Conservation (phyloP, 2,113 vertebrate genomes). For the Hemiscyllium ocellatum region DNA sequence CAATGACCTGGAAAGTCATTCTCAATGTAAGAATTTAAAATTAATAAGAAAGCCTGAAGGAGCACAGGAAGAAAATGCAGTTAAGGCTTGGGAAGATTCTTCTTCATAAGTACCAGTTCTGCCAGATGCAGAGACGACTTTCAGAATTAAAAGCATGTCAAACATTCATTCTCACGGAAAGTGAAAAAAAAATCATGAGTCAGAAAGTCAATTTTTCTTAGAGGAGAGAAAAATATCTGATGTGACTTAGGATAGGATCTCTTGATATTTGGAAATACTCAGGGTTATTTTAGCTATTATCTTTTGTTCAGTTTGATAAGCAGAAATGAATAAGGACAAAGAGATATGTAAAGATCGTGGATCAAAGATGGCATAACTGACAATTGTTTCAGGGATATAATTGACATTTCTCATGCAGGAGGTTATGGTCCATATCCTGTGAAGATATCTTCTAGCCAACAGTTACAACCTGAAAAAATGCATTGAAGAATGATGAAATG, state of each 20-base stretch:
- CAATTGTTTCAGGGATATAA: background rate
- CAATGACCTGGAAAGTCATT: constrained; percentile 31
- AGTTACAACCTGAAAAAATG: background rate
- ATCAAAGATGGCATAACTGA: background rate
- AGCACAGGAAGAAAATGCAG: constrained; percentile 4
- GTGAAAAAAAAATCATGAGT: background rate
- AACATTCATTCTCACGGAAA: background rate
- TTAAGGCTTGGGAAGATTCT: background rate
- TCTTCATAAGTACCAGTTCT: background rate
- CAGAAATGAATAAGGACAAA: background rate
- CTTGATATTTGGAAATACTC: background rate
- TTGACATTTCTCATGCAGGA: background rate
- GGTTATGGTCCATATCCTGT: background rate
- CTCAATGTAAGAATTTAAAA: constrained; percentile 9
- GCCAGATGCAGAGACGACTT: background rate
- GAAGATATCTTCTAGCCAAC: background rate
- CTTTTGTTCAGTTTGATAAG: background rate
- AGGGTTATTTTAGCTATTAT: background rate
- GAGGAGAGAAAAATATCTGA: background rate
- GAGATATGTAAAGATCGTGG: background rate
- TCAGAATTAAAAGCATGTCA: constrained; percentile 29
- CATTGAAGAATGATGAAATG: background rate
- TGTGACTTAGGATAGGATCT: background rate
- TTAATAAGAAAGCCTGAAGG: constrained; percentile 24
- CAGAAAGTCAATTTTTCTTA: constrained; percentile 10